These are phyloP conservation scores for Brachyptera putata DNA, from an alignment of 2,888 invertebrate species.

Conservation along the genomic window DNA sequence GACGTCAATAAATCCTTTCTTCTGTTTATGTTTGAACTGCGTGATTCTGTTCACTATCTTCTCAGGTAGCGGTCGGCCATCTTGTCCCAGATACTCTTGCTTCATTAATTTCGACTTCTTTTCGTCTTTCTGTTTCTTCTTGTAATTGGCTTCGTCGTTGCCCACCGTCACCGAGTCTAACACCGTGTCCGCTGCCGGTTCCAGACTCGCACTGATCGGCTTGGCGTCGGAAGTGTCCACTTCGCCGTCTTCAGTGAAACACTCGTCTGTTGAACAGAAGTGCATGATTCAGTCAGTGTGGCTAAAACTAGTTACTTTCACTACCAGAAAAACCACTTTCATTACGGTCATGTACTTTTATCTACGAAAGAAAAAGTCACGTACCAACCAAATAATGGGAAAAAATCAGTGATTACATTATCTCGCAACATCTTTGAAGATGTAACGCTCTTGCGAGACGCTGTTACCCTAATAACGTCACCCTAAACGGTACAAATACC, in stretches of 20 bases:
- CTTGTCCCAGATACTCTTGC: conserved; percentile 34
- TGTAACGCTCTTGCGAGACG: too few species aligned
- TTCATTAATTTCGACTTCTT: not conserved
- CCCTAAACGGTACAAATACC: too few species aligned
- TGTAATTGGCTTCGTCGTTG: not conserved
- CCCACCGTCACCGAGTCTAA: not conserved
- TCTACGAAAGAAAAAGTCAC: too few species aligned
- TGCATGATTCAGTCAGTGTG: too few species aligned
- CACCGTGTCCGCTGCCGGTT: conserved; percentile 19
- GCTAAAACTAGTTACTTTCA: too few species aligned
- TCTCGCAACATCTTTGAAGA: too few species aligned
- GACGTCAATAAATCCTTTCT: conserved; percentile 52
- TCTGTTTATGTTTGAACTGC: conserved; percentile 39
- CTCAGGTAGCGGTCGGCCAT: conserved; percentile 37
- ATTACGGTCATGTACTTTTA: too few species aligned
- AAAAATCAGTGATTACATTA: too few species aligned
- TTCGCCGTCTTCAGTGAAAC: conserved; percentile 35
- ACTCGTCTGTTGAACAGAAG: too few species aligned
- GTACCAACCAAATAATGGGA: too few species aligned
- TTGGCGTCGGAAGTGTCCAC: conserved; percentile 41
- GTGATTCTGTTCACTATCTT: conserved; percentile 37
- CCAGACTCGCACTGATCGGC: conserved; percentile 36
- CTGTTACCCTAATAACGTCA: too few species aligned
- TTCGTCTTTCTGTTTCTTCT: conserved; percentile 12
- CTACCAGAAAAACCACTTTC: too few species aligned